Evolutionary conservation across 2,113 vertebrate species (phyloP).

Genomic region (Gambusia affinis): DNA sequence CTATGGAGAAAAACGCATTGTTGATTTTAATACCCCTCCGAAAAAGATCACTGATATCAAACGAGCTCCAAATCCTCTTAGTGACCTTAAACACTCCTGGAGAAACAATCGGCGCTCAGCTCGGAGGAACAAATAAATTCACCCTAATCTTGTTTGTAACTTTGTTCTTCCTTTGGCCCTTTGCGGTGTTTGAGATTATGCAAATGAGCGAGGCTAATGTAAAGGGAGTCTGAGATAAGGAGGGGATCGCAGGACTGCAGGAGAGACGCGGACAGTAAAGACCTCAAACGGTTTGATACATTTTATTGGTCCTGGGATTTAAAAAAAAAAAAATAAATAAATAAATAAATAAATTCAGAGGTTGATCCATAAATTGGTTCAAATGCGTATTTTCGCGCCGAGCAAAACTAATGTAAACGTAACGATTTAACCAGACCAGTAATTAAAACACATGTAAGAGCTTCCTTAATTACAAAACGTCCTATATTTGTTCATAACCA

Average conservation of each 20-base stretch:
- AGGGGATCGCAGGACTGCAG: slow-evolving; percentile 58
- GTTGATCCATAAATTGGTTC: neutral
- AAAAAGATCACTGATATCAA: slow-evolving; percentile 78
- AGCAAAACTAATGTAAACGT: neutral
- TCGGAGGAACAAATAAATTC: slow-evolving; percentile 82
- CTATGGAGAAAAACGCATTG: slow-evolving; percentile 71
- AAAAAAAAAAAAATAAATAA: neutral
- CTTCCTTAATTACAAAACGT: neutral
- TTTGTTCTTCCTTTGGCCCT: slow-evolving; percentile 83
- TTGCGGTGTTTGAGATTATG: slow-evolving; percentile 76
- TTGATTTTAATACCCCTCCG: slow-evolving; percentile 71
- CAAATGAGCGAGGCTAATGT: slow-evolving; percentile 70
- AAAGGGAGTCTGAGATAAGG: slow-evolving; percentile 65
- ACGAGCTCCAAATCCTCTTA: slow-evolving; percentile 86
- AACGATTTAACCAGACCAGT: neutral
- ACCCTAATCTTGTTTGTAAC: slow-evolving; percentile 88
- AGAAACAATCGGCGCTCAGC: slow-evolving; percentile 82
- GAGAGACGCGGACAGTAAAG: slow-evolving; percentile 19
- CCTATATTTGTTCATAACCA: slow-evolving; percentile 25
- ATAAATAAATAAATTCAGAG: neutral
- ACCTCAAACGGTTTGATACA: neutral
- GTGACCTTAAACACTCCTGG: slow-evolving; percentile 82
- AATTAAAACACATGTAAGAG: neutral
- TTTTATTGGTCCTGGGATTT: neutral
- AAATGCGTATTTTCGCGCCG: neutral